Base-by-base conservation (phyloP, 2,113 vertebrate genomes). In the Gallinago undulata region DNA sequence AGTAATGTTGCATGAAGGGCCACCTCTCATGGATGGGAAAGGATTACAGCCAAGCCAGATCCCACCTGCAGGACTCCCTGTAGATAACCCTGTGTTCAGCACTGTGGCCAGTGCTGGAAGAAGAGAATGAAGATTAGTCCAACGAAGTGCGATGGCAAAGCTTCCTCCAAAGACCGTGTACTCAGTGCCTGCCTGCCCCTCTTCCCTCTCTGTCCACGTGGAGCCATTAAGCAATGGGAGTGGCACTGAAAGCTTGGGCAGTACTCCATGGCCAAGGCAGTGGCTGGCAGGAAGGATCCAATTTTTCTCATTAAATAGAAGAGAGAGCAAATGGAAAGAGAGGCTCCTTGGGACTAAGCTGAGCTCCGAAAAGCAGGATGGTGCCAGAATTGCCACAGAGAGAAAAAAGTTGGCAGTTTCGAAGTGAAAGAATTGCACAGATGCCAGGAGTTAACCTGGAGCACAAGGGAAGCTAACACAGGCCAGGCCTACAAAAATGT, bases 251-350 rank as follows among this genome's bases (percentile, higher is more conserved):
- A 93, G 77, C 77, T 47, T 3, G 5, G 80, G 73, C 60, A 93
- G 59, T 1, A 10, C 76, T 80, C 89, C 2, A 0, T 4, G 18
- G 56, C 82, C 7, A 11, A 80, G 68, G 62, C 83, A 59, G 43
- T 7, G 31, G 56, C 56, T 59, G 76, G 51, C 73, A 75, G 21
- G 33, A 87, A 78, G 39, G 69, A 75, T 48, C 19, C 16, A 39
- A 27, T 78, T 84, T 84, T 93, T 81, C 56, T 41, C 53, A 59
- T 73, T 50, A 94, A 72, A 43, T 4, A 45, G 43, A 59, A 57
- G 59, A 66, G 17, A 80, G 28, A 72, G 53, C 39, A 92, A 94
- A 92, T 64, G 66, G 77, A 68, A 94, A 60, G 56, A 67, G 13
- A 90, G 12, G 51, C 18, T 95, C 27, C 51, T 14, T 0, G 0